Percentiles rank a stretch among this genome's conserved stretches.
Conservation (phyloP, 1,140 invertebrate genomes). For the Teleogryllus occipitalis region DNA sequence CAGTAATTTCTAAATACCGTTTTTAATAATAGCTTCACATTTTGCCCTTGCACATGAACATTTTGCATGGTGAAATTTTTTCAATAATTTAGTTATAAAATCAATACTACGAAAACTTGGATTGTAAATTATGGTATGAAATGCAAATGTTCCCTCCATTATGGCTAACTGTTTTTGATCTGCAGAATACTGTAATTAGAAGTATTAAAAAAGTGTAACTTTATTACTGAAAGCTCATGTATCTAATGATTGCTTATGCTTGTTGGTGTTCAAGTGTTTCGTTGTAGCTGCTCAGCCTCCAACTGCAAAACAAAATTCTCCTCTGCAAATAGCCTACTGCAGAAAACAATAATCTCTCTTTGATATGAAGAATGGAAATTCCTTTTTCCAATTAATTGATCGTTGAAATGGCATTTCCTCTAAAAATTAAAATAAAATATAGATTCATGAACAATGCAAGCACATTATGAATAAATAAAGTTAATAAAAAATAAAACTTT, state of each 20-base stretch:
- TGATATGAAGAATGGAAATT: slow-evolving; percentile 23
- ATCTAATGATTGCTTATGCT: slow-evolving; percentile 20
- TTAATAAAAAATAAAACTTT: slow-evolving; percentile 9
- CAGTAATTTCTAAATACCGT: slow-evolving; percentile 22
- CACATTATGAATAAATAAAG: slow-evolving; percentile 21
- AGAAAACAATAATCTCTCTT: slow-evolving; percentile 22
- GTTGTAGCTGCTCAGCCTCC: slow-evolving; percentile 19
- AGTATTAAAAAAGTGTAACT: slow-evolving; percentile 19
- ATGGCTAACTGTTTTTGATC: slow-evolving; percentile 22
- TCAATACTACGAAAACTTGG: slow-evolving; percentile 17
- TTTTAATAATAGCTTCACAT: slow-evolving; percentile 23
- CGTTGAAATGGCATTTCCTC: slow-evolving; percentile 23
- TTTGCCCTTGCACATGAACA: slow-evolving; percentile 22
- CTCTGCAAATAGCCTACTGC: slow-evolving; percentile 23
- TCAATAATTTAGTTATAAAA: slow-evolving; percentile 21
- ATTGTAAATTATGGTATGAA: slow-evolving; percentile 14
- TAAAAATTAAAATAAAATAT: slow-evolving; percentile 22
- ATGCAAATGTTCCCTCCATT: slow-evolving; percentile 20
- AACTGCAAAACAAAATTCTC: slow-evolving; percentile 25
- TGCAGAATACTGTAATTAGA: slow-evolving; percentile 24
- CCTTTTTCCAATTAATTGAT: slow-evolving; percentile 23
- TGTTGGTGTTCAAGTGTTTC: slow-evolving; percentile 21
- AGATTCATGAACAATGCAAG: slow-evolving; percentile 19
- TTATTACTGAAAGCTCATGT: slow-evolving; percentile 12
- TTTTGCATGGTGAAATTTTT: slow-evolving; percentile 21